Evolutionary conservation across 1,140 invertebrate species (phyloP).

Genomic region (Mesaphorura yosii): DNA sequence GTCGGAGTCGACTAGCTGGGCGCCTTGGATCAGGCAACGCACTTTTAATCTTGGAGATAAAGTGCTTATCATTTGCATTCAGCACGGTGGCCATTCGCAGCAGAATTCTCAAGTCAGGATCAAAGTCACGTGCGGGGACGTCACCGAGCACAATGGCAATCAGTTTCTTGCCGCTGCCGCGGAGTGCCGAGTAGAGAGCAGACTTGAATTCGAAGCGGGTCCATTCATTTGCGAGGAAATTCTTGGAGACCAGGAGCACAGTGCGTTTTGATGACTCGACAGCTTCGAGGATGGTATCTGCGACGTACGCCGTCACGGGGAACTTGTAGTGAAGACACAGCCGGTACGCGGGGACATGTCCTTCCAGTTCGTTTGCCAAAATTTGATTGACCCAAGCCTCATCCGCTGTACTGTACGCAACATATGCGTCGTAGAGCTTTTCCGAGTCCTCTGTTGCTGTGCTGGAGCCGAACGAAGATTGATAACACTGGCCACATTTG

Average conservation of each 20-base stretch:
- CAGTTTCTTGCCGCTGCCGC: constrained; percentile 44
- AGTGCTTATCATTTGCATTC: constrained; percentile 81
- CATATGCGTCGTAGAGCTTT: constrained; percentile 72
- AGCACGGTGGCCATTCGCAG: constrained; percentile 77
- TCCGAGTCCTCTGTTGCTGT: constrained; percentile 18
- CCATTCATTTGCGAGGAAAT: constrained; percentile 90
- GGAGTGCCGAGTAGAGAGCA: constrained; percentile 75
- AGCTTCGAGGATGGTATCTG: constrained; percentile 78
- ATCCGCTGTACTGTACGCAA: constrained; percentile 81
- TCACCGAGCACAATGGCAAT: constrained; percentile 78
- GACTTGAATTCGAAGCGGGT: constrained; percentile 83
- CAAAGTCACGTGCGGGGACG: constrained; percentile 68
- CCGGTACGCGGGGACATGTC: constrained; percentile 36
- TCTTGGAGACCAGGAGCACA: constrained; percentile 78
- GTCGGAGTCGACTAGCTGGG: not conserved
- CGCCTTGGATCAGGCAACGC: constrained; percentile 61
- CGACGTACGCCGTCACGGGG: constrained; percentile 67
- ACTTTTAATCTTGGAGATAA: constrained; percentile 87
- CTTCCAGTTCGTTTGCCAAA: constrained; percentile 56
- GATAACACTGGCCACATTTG: constrained; percentile 27
- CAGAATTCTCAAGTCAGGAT: constrained; percentile 75
- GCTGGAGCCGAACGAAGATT: constrained; percentile 14
- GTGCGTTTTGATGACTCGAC: constrained; percentile 80
- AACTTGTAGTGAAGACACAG: constrained; percentile 77
- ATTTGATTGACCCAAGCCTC: constrained; percentile 76